These are phyloP conservation scores for Daktulosphaira vitifoliae DNA, from an alignment of 1,140 invertebrate species.

Conservation along the genomic window DNA sequence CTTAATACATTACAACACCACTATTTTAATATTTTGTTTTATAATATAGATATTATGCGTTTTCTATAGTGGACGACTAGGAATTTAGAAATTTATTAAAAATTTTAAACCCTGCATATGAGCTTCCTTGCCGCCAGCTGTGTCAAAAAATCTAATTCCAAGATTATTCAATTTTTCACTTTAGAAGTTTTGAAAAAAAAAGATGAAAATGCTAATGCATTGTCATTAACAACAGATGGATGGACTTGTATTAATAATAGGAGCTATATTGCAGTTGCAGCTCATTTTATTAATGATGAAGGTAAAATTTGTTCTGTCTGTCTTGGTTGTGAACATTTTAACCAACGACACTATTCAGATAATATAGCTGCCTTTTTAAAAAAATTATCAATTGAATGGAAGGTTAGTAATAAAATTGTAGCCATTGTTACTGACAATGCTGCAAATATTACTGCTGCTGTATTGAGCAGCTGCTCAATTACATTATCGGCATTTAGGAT, in stretches of 20 bases:
- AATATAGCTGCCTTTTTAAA: conserved; percentile 14
- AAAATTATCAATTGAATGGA: conserved; percentile 20
- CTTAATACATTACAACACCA: neutral
- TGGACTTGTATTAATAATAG: conserved; percentile 37
- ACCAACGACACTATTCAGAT: conserved; percentile 30
- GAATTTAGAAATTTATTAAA: conserved; percentile 37
- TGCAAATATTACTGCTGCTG: too few relatives aligned
- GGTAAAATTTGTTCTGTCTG: conserved; percentile 25
- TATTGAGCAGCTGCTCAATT: too few relatives aligned
- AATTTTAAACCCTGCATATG: conserved; percentile 36
- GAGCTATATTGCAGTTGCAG: conserved; percentile 36
- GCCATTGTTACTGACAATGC: conserved; percentile 18
- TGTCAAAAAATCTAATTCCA: conserved; percentile 36
- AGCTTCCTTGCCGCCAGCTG: conserved; percentile 36
- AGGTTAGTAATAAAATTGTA: conserved; percentile 8
- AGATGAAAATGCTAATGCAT: conserved; percentile 30
- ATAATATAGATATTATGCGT: conserved; percentile 36
- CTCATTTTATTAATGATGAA: conserved; percentile 38
- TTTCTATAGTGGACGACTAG: conserved; percentile 37
- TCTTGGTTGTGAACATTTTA: conserved; percentile 35
- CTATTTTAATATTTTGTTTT: neutral
- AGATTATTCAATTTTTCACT: conserved; percentile 32
- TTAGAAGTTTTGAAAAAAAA: conserved; percentile 32
- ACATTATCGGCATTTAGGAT: conserved; percentile 4
- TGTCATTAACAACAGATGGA: conserved; percentile 38